Evolutionary conservation across 2,888 invertebrate species (phyloP).

Genomic region (Camptogramma bilineatum): DNA sequence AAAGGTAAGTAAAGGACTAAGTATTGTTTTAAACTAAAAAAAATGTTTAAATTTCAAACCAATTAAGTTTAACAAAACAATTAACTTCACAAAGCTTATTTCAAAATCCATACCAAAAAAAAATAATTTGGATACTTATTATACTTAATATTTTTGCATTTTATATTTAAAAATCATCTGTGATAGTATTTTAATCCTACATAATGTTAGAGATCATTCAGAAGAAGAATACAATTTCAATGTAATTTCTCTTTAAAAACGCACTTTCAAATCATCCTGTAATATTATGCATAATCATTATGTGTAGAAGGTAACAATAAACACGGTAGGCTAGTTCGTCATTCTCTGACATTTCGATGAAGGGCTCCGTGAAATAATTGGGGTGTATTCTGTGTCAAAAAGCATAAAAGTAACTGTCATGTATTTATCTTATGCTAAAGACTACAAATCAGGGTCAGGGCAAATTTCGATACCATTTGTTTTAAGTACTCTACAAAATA

Average conservation of each 20-base stretch:
- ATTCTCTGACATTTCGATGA: conserved; percentile 64
- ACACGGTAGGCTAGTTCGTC: conserved; percentile 62
- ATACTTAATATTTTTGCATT: too few species aligned
- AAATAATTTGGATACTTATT: too few species aligned
- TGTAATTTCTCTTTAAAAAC: not conserved
- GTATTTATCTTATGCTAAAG: conserved; percentile 23
- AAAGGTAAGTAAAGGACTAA: too few species aligned
- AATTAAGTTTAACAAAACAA: too few species aligned
- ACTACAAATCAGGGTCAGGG: conserved; percentile 27
- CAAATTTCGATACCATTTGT: conserved; percentile 7
- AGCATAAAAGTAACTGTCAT: conserved; percentile 37
- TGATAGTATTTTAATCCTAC: too few species aligned
- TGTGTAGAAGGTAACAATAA: conserved; percentile 71
- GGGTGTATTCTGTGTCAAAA: conserved; percentile 50
- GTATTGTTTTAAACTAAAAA: too few species aligned
- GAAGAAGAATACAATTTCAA: too few species aligned
- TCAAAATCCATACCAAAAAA: too few species aligned
- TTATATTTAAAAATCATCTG: too few species aligned
- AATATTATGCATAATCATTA: conserved; percentile 75
- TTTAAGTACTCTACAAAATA: conserved; percentile 1
- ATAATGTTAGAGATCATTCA: too few species aligned
- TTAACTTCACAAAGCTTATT: too few species aligned
- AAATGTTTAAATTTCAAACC: too few species aligned
- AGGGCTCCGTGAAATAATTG: conserved; percentile 60
- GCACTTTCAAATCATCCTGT: conserved; percentile 23